A percentile compares a stretch with the other conserved stretches of the same genome.
These are phyloP conservation scores for Calameuta filiformis DNA, from an alignment of 2,888 invertebrate genomes.

Conservation along the genomic window DNA sequence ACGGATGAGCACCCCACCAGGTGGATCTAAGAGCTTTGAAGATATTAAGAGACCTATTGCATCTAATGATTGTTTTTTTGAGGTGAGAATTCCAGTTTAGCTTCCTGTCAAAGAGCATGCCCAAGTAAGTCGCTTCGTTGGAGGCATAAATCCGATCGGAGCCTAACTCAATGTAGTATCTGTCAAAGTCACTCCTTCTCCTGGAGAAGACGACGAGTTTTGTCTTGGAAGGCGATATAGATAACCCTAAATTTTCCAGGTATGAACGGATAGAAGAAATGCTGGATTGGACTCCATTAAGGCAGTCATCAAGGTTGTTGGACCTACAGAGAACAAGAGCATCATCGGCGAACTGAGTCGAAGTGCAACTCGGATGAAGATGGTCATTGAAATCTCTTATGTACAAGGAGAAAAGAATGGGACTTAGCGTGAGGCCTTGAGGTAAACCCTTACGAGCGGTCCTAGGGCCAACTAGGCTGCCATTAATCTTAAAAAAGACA, in stretches of 20 bases:
- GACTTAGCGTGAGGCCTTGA: no score
- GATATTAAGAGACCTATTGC: background rate
- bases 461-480: no score
- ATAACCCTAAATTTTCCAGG: slow-evolving; percentile 1
- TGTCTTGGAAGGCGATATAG: slow-evolving; percentile 17
- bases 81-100: no score
- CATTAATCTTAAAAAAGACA: no score
- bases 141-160: no score
- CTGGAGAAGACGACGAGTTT: slow-evolving; percentile 14
- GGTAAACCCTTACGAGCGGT: no score
- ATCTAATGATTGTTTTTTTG: background rate
- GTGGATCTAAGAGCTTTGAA: slow-evolving; percentile 10
- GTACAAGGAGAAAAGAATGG: no score
- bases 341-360: slow-evolving; percentile 23
- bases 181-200: background rate
- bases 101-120: no score
- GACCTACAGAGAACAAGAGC: background rate
- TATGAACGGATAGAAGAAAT: background rate
- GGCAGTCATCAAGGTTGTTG: no score
- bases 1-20: slow-evolving; percentile 7
- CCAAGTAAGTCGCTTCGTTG: no score
- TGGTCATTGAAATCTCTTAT: background rate
- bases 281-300: no score
- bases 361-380: background rate
- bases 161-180: no score